phyloP scores from a whole-genome alignment of 2,797 vertebrate species.

The Bradypodion ventrale region DNA sequence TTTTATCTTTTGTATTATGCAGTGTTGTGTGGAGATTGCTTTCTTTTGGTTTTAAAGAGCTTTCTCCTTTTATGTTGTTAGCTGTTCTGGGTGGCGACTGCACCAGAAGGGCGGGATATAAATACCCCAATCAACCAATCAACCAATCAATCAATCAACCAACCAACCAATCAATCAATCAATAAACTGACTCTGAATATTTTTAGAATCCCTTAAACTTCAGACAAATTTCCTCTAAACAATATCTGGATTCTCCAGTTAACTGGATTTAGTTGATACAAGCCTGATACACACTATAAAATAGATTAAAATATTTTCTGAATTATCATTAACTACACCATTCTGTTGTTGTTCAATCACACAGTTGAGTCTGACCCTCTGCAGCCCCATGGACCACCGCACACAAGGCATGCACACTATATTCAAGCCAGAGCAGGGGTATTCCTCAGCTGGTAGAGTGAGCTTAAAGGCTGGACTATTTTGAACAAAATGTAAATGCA shows the following conservation, averaged over 20 bases:
- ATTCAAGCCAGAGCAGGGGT: background rate
- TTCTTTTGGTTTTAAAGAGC: too few relatives aligned
- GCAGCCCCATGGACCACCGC: too few relatives aligned
- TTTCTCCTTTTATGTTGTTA: too few relatives aligned
- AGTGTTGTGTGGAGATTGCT: too few relatives aligned
- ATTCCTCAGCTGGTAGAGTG: background rate
- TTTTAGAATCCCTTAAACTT: background rate
- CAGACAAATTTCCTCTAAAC: background rate
- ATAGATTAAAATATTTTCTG: background rate
- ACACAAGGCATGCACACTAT: background rate
- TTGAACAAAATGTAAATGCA: background rate
- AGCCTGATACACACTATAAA: background rate
- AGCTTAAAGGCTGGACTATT: background rate
- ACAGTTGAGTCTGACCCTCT: too few relatives aligned
- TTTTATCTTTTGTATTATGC: too few relatives aligned
- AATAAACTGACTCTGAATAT: background rate
- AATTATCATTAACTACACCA: background rate
- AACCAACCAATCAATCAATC: too few relatives aligned
- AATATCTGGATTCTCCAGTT: background rate
- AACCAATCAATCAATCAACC: too few relatives aligned
- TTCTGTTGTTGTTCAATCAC: too few relatives aligned
- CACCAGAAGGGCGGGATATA: too few relatives aligned
- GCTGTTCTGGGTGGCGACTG: too few relatives aligned
- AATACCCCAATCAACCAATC: too few relatives aligned
- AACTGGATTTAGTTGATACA: background rate